Evolutionary conservation across 2,888 invertebrate species (phyloP).

Genomic region (Xanthia togata): DNA sequence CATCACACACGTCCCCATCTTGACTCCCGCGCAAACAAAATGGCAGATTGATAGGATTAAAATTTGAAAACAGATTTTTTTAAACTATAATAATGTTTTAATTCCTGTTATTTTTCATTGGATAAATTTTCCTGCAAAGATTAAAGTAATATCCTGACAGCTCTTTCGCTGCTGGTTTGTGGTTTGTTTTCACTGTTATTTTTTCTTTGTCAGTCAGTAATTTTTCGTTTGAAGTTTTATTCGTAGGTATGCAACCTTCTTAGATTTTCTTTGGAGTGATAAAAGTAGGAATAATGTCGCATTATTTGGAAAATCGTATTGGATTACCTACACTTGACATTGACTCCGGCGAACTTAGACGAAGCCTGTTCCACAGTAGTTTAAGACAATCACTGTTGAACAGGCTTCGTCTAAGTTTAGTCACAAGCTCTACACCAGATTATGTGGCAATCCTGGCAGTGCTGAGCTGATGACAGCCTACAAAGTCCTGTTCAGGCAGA

Average conservation of each 20-base stretch:
- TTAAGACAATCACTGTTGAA: neutral
- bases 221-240: slow-evolving; percentile 15
- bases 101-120: slow-evolving; percentile 24
- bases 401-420: neutral
- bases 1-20: slow-evolving; percentile 89
- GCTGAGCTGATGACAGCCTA: neutral
- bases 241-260: slow-evolving; percentile 3
- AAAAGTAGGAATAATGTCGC: neutral
- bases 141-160: slow-evolving; percentile 27
- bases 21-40: slow-evolving; percentile 53
- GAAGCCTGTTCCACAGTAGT: too few species aligned
- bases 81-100: slow-evolving; percentile 30
- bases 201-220: slow-evolving; percentile 31
- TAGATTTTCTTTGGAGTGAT: neutral
- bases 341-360: too few species aligned
- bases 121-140: slow-evolving; percentile 9
- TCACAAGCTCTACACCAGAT: neutral
- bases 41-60: slow-evolving; percentile 2
- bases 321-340: neutral
- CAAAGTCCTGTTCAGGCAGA: neutral
- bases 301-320: neutral
- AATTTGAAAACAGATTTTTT: slow-evolving; percentile 23
- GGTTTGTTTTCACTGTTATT: neutral
- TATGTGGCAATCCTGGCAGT: neutral
- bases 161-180: slow-evolving; percentile 22